These are phyloP conservation scores for Drosophila murphyi DNA, from an alignment of 1,140 invertebrate species.

Conservation along the genomic window DNA sequence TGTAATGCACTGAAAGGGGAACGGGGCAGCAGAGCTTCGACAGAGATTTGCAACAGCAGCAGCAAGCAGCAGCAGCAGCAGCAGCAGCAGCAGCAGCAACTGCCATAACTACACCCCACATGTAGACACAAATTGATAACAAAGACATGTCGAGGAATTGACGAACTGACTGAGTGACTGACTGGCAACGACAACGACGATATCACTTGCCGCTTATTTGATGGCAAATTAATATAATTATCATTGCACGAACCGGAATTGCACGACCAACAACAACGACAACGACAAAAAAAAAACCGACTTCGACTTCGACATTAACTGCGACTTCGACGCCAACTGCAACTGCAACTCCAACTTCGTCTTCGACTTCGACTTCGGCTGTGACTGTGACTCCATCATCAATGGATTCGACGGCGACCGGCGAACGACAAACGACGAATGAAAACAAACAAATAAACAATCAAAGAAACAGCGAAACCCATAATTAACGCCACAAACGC, in stretches of 20 bases:
- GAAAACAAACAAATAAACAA: conserved; percentile 76
- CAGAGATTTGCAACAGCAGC: conserved; percentile 24
- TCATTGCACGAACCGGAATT: conserved; percentile 82
- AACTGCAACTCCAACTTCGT: not conserved
- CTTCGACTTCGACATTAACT: conserved; percentile 6
- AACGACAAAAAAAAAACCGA: conserved; percentile 23
- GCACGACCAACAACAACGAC: conserved; percentile 64
- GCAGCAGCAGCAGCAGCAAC: conserved; percentile 24
- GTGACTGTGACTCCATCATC: conserved; percentile 18
- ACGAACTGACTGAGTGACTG: conserved; percentile 30
- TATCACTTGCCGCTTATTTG: conserved; percentile 73
- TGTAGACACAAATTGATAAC: conserved; percentile 65
- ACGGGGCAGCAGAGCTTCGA: not conserved
- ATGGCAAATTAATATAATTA: conserved; percentile 83
- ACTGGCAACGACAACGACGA: conserved; percentile 33
- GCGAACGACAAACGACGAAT: conserved; percentile 2
- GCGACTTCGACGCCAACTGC: not conserved
- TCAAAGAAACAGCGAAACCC: conserved; percentile 70
- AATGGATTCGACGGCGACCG: conserved; percentile 21
- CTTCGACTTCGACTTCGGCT: not conserved
- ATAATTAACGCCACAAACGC: conserved; percentile 83
- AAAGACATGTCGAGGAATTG: conserved; percentile 52
- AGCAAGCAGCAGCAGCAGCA: conserved; percentile 13
- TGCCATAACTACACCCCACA: conserved; percentile 17
- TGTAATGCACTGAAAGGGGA: conserved; percentile 51